Percentiles rank a stretch among this genome's conserved stretches.
Conservation (phyloP, 1,140 invertebrate species). For the Ips typographus region DNA sequence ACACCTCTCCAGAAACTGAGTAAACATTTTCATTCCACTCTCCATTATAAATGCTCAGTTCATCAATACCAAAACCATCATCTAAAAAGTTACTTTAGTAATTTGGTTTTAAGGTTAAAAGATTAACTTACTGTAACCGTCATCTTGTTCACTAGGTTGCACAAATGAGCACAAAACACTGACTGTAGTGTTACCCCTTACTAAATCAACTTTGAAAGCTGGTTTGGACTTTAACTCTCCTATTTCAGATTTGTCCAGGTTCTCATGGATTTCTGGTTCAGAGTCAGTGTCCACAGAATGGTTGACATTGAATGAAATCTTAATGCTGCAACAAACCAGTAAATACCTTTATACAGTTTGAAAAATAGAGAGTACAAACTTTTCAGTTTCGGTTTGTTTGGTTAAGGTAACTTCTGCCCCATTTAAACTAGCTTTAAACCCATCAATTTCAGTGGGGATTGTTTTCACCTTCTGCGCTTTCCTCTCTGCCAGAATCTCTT, state of each 20-base stretch:
- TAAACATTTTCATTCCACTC: conserved; percentile 83
- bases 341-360: conserved; percentile 25
- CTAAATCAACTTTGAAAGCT: conserved; percentile 80
- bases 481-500: conserved; percentile 86
- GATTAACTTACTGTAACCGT: conserved; percentile 67
- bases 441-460: conserved; percentile 74
- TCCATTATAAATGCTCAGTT: conserved; percentile 80
- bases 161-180: conserved; percentile 82
- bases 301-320: conserved; percentile 83
- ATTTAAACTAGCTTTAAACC: conserved; percentile 73
- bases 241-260: conserved; percentile 68
- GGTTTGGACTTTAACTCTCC: conserved; percentile 86
- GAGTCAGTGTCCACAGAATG: conserved; percentile 82
- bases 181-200: conserved; percentile 71
- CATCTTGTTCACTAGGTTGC: conserved; percentile 63
- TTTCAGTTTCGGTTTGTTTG: conserved; percentile 73
- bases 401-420: conserved; percentile 77
- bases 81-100: conserved; percentile 54
- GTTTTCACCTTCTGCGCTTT: conserved; percentile 75
- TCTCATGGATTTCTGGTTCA: conserved; percentile 64
- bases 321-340: conserved; percentile 61
- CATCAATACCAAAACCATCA: conserved; percentile 86
- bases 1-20: conserved; percentile 83
- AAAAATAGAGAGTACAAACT: conserved; percentile 56
- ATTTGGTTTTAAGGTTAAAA: neutral